Conservation (phyloP, 2,113 vertebrate species). For the Limnothrissa miodon region DNA sequence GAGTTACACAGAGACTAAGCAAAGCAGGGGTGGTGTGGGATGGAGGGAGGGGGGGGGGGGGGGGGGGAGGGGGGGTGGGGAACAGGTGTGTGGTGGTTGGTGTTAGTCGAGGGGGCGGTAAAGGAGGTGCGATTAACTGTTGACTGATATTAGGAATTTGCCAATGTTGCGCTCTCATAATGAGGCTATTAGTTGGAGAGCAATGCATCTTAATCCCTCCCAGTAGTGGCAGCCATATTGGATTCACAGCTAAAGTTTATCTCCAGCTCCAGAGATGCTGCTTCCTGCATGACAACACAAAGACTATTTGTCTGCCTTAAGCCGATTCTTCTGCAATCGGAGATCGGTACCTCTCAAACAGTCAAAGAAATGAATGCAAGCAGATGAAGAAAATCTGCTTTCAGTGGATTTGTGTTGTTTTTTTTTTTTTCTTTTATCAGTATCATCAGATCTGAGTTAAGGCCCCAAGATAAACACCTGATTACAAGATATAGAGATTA, state of each 20-base stretch:
- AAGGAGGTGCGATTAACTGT: conserved; percentile 61
- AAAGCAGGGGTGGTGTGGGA: conserved; percentile 12
- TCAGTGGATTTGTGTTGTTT: not conserved
- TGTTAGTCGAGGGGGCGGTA: too few species aligned
- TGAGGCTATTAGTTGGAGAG: conserved; percentile 61
- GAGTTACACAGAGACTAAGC: conserved; percentile 35
- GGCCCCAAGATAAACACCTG: not conserved
- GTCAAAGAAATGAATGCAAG: not conserved
- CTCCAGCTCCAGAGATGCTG: not conserved
- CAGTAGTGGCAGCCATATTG: conserved; percentile 32
- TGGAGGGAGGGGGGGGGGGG: conserved; percentile 7
- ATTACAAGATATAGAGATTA: not conserved
- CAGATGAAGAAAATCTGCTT: not conserved
- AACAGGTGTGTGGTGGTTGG: too few species aligned
- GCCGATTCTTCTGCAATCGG: not conserved
- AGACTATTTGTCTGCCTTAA: not conserved
- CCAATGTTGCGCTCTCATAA: conserved; percentile 53
- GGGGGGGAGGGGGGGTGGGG: too few species aligned
- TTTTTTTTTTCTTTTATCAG: not conserved
- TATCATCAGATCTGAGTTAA: not conserved
- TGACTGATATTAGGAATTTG: conserved; percentile 62
- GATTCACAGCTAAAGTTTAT: not conserved
- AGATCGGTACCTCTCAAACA: not conserved
- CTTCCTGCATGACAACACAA: not conserved
- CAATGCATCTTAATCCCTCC: conserved; percentile 59